phyloP scores from a whole-genome alignment of 2,888 invertebrate genomes.

The Caenorhabditis panamensis region DNA sequence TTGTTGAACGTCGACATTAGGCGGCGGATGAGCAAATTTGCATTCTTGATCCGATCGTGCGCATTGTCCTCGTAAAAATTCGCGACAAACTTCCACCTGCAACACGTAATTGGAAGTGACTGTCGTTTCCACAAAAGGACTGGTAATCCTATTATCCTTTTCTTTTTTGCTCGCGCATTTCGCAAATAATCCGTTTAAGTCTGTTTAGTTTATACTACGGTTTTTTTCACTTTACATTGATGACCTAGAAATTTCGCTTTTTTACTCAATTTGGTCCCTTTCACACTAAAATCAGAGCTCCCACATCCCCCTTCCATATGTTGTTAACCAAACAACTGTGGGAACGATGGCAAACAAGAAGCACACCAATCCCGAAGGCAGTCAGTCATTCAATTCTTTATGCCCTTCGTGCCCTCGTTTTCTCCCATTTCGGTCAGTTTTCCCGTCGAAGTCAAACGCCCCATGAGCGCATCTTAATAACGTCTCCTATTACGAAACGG shows the following conservation, averaged over 20 bases:
- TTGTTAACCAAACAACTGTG: conserved; percentile 60
- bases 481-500: conserved; percentile 58
- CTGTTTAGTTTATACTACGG: no score
- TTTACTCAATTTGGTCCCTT: no score
- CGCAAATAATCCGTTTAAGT: conserved; percentile 45
- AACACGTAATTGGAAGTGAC: conserved; percentile 34
- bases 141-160: conserved; percentile 19
- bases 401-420: conserved; percentile 3
- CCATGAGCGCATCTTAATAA: conserved; percentile 63
- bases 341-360: conserved; percentile 49
- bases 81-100: conserved; percentile 92
- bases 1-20: conserved; percentile 99
- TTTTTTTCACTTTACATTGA: no score
- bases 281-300: no score
- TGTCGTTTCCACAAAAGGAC: conserved; percentile 46
- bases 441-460: conserved; percentile 45
- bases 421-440: conserved; percentile 18
- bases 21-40: conserved; percentile 99
- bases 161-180: conserved; percentile 5
- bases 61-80: conserved; percentile 99
- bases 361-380: conserved; percentile 31
- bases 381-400: conserved; percentile 50
- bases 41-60: conserved; percentile 98
- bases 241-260: conserved; percentile 46
- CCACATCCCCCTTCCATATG: not conserved